phyloP scores from a whole-genome alignment of 2,113 vertebrate genomes.

The Lophotis ruficrista region DNA sequence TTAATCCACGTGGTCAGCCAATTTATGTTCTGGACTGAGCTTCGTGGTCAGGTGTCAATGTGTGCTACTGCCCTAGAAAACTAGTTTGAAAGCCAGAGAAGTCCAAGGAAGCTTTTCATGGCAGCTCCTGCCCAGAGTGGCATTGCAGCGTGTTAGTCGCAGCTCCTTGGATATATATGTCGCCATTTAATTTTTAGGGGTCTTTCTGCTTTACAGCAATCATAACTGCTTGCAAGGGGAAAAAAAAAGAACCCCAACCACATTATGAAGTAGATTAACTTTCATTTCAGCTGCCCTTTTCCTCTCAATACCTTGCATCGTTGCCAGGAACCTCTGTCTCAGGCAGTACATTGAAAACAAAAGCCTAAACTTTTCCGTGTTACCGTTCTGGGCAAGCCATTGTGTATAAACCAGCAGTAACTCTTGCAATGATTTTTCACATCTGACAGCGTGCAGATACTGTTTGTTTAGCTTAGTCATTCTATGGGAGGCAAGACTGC shows the following conservation, averaged over 20 bases:
- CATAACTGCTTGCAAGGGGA: background rate
- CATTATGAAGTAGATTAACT: background rate
- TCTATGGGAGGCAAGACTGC: background rate
- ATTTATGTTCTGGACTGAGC: background rate
- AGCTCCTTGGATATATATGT: background rate
- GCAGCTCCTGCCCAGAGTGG: background rate
- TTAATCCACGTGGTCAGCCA: rapidly evolving
- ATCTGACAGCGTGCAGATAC: background rate
- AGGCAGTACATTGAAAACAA: background rate
- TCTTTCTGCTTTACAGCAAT: background rate
- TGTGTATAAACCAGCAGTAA: background rate
- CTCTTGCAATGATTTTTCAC: background rate
- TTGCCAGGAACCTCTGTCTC: background rate
- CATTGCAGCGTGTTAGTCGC: background rate
- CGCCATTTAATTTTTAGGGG: background rate
- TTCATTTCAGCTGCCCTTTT: background rate
- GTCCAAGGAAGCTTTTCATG: background rate
- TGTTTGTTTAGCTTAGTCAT: slow-evolving; percentile 14
- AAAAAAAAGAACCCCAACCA: background rate
- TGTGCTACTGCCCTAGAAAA: background rate
- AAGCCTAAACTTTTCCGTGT: background rate
- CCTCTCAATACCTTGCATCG: background rate
- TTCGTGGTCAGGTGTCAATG: background rate
- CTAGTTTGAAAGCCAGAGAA: background rate
- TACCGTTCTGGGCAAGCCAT: background rate